Evolutionary conservation across 2,888 invertebrate species (phyloP), one percentile per base, ranked within the genome.

Genomic region (Eupelmus urozonus): DNA sequence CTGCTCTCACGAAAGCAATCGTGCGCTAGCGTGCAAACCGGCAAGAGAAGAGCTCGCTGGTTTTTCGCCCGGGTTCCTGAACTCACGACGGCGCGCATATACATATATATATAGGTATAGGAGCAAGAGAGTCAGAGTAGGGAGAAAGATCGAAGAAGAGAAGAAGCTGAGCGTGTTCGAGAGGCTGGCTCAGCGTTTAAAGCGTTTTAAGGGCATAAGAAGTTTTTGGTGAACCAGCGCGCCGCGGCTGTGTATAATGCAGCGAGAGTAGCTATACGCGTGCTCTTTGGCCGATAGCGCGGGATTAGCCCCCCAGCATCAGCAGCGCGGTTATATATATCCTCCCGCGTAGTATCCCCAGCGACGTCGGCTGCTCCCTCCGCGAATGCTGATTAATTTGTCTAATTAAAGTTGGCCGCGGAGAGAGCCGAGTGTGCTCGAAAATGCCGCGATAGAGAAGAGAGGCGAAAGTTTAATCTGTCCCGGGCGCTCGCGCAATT

Each of bases 251-350:
- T 9, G 9, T 34, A 34, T 3, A 5, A 34, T 34, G 9, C 9
- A 34, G 9, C 34, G 34, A 34, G 3, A 34, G 34, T 3, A 34
- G 34, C 34, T 5, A n/a, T n/a, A 34, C 34, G n/a, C 45, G 63
- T 76, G 70, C 57, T 69, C 29, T n/a, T 63, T 49, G 11, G 11
- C 45, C 55, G 63, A 70, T 63, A 70, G 57, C 55, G 11, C 11
- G 29, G 57, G 70, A 76, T 76, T 76, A 76, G 70, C 34, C 25
- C 18, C n/a, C n/a, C n/a, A n/a, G n/a, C 20, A 11, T 25, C 16
- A 2, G 45, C 69, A 7, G 18, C 34, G 29, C 57, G 18, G 13
- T 49, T 42, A 40, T 25, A 25, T 1, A 62, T 13, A 67, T 23
- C n/a, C n/a, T 20, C 34, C 13, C 18, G 27, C 27, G 23, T 23